phyloP scores from a whole-genome alignment of 2,797 vertebrate species.

The Melanotaenia maccullochi region DNA sequence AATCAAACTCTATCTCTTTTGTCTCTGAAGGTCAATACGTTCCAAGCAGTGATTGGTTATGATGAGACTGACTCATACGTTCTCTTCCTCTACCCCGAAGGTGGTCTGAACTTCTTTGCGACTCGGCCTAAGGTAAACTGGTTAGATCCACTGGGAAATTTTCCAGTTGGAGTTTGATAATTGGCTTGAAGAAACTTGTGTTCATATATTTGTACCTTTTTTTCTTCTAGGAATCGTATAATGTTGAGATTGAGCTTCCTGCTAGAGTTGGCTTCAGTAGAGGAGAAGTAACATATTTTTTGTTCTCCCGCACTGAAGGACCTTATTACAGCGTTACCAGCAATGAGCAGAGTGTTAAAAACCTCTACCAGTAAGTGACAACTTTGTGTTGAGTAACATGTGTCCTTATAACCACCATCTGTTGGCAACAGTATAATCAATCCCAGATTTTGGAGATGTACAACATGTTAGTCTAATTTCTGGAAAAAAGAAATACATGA shows the following conservation, averaged over 20 bases:
- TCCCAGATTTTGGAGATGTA: too few relatives aligned
- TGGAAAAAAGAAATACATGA: neutral
- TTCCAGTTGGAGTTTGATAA: neutral
- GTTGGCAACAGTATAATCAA: too few relatives aligned
- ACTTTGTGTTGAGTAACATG: neutral
- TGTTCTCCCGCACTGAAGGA: slow-evolving; percentile 84
- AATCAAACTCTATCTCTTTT: slow-evolving; percentile 1
- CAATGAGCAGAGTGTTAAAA: slow-evolving; percentile 87
- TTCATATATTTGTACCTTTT: neutral
- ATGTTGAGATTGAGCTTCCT: slow-evolving; percentile 91
- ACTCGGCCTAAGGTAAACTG: slow-evolving; percentile 86
- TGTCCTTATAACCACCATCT: neutral
- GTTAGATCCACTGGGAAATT: neutral
- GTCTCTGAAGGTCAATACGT: slow-evolving; percentile 89
- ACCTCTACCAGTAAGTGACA: slow-evolving; percentile 88
- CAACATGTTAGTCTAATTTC: neutral
- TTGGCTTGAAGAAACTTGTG: too few relatives aligned
- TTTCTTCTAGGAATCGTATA: slow-evolving; percentile 85
- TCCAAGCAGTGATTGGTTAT: slow-evolving; percentile 92
- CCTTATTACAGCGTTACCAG: slow-evolving; percentile 89
- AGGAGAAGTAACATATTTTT: slow-evolving; percentile 84
- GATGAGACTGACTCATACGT: slow-evolving; percentile 87
- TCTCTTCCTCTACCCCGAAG: slow-evolving; percentile 91
- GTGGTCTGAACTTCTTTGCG: slow-evolving; percentile 91
- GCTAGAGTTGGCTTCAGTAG: slow-evolving; percentile 94